phyloP scores from a whole-genome alignment of 1,140 invertebrate genomes.

The Formica selysi region DNA sequence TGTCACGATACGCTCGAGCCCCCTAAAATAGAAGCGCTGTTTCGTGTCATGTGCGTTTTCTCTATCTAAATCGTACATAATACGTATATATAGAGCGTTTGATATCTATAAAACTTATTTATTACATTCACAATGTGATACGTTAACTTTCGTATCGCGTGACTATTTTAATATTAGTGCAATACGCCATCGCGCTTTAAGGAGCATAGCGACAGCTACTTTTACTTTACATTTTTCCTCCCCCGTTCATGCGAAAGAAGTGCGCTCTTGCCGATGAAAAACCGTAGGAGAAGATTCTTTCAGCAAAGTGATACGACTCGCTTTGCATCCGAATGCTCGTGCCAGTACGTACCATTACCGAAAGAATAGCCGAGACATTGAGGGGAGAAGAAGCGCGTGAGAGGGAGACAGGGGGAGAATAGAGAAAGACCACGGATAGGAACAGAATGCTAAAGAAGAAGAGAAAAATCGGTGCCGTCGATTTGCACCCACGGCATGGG shows the following conservation, averaged over 20 bases:
- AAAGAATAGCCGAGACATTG: constrained; percentile 33
- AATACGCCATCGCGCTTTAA: constrained; percentile 8
- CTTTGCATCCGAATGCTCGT: constrained; percentile 77
- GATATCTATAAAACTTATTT: constrained; percentile 11
- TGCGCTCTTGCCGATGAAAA: constrained; percentile 52
- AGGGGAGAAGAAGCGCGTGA: constrained; percentile 25
- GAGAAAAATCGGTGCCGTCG: constrained; percentile 74
- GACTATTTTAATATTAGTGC: constrained; percentile 10
- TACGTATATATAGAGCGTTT: neutral
- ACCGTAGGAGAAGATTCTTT: constrained; percentile 46
- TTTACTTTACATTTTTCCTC: constrained; percentile 22
- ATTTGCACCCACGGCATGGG: constrained; percentile 74
- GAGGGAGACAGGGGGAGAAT: neutral
- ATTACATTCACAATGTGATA: neutral
- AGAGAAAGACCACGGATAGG: neutral
- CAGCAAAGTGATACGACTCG: constrained; percentile 74
- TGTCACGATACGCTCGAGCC: constrained; percentile 63
- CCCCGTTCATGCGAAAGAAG: constrained; percentile 23
- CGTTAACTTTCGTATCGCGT: neutral
- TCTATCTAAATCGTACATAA: constrained; percentile 42
- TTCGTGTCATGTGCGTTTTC: constrained; percentile 21
- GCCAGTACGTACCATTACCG: constrained; percentile 61
- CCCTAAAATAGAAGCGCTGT: constrained; percentile 48
- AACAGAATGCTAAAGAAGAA: constrained; percentile 18
- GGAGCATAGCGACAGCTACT: constrained; percentile 18